phyloP scores from a whole-genome alignment of 1,140 invertebrate genomes.

The Nephotettix cincticeps region DNA sequence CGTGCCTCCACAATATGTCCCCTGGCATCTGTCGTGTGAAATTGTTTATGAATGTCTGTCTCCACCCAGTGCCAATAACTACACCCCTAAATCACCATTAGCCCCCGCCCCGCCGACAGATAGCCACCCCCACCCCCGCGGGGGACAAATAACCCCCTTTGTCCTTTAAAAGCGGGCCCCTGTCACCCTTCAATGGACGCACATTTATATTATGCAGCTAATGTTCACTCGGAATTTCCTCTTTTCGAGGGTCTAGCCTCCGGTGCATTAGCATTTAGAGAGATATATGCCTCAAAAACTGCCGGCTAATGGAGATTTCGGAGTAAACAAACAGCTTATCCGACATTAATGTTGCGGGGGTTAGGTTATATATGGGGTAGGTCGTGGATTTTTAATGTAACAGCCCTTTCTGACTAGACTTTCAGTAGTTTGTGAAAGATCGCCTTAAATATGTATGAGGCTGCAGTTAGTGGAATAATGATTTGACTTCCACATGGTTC shows the following conservation, averaged over 20 bases:
- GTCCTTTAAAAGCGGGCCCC: not conserved
- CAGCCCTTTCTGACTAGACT: not conserved
- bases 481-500: not conserved
- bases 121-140: not conserved
- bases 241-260: not conserved
- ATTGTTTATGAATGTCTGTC: conserved; percentile 7
- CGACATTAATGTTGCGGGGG: not conserved
- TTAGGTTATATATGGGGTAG: not conserved
- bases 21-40: conserved; percentile 6
- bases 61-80: not conserved
- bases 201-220: conserved; percentile 1
- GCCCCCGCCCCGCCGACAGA: conserved; percentile 1
- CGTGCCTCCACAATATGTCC: not conserved
- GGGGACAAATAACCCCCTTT: conserved; percentile 6
- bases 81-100: conserved; percentile 4
- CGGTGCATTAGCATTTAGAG: conserved; percentile 5
- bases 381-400: conserved; percentile 4
- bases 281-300: conserved; percentile 1
- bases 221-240: conserved; percentile 9
- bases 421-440: not conserved
- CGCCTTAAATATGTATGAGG: conserved; percentile 1
- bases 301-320: conserved; percentile 2
- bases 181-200: conserved; percentile 11
- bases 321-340: not conserved
- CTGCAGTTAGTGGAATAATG: not conserved